phyloP scores from a whole-genome alignment of 2,888 invertebrate species.

The Erebia ligea region DNA sequence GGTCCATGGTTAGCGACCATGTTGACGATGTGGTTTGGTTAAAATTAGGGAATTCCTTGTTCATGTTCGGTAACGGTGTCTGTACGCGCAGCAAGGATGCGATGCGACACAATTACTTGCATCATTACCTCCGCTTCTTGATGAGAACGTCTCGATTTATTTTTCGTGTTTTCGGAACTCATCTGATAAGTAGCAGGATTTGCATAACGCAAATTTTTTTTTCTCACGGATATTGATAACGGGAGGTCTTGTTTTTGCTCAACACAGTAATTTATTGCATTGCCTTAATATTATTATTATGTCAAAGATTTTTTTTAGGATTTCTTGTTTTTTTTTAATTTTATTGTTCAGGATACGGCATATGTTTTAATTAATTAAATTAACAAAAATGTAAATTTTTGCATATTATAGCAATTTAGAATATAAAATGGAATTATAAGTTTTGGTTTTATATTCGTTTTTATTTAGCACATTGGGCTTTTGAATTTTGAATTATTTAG shows the following conservation, averaged over 20 bases:
- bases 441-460: background rate
- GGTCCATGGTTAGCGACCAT: too few species aligned
- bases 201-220: slow-evolving; percentile 30
- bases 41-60: background rate
- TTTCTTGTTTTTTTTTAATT: background rate
- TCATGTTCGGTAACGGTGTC: slow-evolving; percentile 31
- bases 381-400: background rate
- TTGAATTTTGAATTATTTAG: background rate
- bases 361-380: background rate
- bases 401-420: background rate
- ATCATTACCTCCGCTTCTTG: slow-evolving; percentile 47
- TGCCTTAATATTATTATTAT: slow-evolving; percentile 5
- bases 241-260: slow-evolving; percentile 11
- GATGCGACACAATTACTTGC: slow-evolving; percentile 53
- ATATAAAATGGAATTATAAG: background rate
- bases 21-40: too few species aligned
- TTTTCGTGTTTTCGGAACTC: slow-evolving; percentile 43
- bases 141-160: slow-evolving; percentile 50
- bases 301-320: background rate
- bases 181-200: slow-evolving; percentile 38
- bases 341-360: background rate
- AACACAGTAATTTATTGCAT: slow-evolving; percentile 3
- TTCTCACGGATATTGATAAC: slow-evolving; percentile 42
- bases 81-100: slow-evolving; percentile 44
- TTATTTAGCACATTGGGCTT: background rate